Percentiles rank a stretch among this genome's conserved stretches.
Conservation (phyloP, 2,113 vertebrate genomes). For the Python bivittatus region DNA sequence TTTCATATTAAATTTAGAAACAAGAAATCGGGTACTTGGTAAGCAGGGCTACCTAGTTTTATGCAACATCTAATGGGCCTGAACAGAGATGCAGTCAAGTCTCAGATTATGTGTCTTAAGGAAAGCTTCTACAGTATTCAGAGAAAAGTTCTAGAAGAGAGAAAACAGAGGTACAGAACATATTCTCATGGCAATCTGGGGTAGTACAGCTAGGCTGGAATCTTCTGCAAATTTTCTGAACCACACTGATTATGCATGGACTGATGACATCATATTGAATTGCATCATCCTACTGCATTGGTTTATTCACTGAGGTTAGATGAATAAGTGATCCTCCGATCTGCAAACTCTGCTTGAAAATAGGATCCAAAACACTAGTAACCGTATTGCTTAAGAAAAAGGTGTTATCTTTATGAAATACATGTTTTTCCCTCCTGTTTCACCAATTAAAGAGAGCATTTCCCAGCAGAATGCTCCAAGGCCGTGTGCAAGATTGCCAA, state of each 20-base stretch:
- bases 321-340: neutral
- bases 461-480: neutral
- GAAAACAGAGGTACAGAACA: neutral
- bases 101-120: neutral
- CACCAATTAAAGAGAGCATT: neutral
- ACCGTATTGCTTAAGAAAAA: neutral
- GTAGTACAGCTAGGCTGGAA: neutral
- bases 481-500: neutral
- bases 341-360: neutral
- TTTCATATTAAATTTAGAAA: neutral
- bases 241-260: neutral
- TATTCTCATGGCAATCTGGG: neutral
- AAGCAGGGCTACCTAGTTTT: neutral
- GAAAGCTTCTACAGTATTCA: neutral
- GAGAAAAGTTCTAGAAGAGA: neutral
- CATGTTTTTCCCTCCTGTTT: neutral
- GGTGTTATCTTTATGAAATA: neutral
- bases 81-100: neutral
- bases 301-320: neutral
- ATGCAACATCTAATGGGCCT: neutral
- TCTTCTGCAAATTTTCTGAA: neutral
- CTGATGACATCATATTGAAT: neutral
- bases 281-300: neutral
- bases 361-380: neutral
- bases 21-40: neutral